Conservation (phyloP, 2,797 vertebrate genomes). For the Gorsachius magnificus region DNA sequence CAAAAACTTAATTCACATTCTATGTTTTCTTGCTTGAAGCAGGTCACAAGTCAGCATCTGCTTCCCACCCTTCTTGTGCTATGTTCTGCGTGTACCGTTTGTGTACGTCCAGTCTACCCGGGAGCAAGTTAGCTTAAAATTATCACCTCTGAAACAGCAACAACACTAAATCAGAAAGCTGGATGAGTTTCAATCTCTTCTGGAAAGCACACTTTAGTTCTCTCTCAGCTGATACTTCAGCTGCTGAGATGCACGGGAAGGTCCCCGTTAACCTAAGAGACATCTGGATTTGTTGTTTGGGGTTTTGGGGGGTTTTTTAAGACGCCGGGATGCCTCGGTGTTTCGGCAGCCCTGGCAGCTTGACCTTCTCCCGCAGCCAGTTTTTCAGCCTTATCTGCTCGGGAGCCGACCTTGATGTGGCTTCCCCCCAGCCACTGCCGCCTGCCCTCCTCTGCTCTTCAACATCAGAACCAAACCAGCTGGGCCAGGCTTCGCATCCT, state of each 20-base stretch:
- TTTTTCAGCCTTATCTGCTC: neutral
- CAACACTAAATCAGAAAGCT: neutral
- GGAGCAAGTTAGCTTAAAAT: neutral
- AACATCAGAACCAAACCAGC: neutral
- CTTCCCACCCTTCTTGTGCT: neutral
- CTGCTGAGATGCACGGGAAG: accelerated
- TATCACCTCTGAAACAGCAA: accelerated
- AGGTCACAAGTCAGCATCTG: neutral
- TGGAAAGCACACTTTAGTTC: neutral
- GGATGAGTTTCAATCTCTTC: neutral
- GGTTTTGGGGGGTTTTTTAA: too few species aligned
- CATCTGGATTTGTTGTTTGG: too few species aligned
- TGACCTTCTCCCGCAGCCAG: accelerated
- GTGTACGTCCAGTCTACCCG: accelerated
- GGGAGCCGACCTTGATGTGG: neutral
- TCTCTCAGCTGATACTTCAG: accelerated
- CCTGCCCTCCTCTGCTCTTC: neutral
- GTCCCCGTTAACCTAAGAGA: accelerated
- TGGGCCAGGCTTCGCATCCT: neutral
- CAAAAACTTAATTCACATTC: neutral
- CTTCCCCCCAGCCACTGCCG: too few species aligned
- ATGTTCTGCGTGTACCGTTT: accelerated
- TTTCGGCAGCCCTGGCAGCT: neutral
- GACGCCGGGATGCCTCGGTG: accelerated
- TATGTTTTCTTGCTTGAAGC: neutral